These are phyloP conservation scores for Elymnias hypermnestra DNA, from an alignment of 1,140 invertebrate species.

Conservation along the genomic window DNA sequence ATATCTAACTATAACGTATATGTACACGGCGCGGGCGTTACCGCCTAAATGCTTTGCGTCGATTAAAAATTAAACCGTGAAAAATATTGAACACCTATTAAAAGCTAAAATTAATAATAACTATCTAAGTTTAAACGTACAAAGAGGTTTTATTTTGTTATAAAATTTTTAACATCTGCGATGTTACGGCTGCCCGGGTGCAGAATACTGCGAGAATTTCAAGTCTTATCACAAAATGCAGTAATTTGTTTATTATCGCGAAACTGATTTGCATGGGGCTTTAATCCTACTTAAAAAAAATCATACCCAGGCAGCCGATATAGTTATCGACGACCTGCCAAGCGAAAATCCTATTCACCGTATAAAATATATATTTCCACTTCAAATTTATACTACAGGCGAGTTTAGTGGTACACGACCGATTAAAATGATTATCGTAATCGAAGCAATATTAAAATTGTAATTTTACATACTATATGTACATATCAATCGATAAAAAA, in stretches of 20 bases:
- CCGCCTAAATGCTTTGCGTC: conserved; percentile 44
- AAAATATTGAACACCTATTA: conserved; percentile 73
- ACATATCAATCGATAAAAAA: no score
- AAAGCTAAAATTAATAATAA: conserved; percentile 66
- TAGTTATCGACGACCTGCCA: background rate
- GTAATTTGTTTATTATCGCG: conserved; percentile 18
- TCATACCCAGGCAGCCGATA: conserved; percentile 14
- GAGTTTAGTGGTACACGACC: background rate
- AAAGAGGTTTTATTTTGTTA: conserved; percentile 20
- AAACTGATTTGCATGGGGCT: conserved; percentile 34
- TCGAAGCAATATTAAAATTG: no score
- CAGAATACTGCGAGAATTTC: conserved; percentile 12
- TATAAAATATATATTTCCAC: conserved; percentile 2
- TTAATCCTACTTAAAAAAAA: conserved; percentile 35
- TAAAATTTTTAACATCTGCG: conserved; percentile 12
- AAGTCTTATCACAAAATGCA: conserved; percentile 58
- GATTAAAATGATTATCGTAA: no score
- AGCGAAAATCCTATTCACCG: conserved; percentile 9
- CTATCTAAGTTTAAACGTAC: conserved; percentile 63
- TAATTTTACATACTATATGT: conserved; percentile 1
- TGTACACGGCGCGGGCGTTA: conserved; percentile 44
- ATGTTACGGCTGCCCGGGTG: conserved; percentile 23
- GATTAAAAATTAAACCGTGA: conserved; percentile 32
- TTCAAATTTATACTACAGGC: conserved; percentile 5
- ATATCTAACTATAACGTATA: conserved; percentile 61